Evolutionary conservation across 2,113 vertebrate species (phyloP).

Genomic region (Oceanodroma tethys): DNA sequence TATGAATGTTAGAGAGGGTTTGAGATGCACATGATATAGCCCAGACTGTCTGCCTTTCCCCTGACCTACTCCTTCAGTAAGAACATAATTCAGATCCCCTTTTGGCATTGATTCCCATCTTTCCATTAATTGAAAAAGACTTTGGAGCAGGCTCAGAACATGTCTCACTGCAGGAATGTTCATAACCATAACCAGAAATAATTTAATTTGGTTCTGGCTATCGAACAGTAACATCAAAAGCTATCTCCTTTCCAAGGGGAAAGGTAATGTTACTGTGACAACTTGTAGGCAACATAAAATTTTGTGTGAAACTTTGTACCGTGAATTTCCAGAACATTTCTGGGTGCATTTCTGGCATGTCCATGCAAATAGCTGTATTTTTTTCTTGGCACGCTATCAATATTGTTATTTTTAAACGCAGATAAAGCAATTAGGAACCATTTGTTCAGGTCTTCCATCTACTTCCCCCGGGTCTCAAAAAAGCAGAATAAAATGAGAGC

Average conservation of each 20-base stretch:
- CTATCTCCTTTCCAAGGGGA: neutral
- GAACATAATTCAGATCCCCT: slow-evolving; percentile 27
- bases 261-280: slow-evolving; percentile 13
- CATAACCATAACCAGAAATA: slow-evolving; percentile 50
- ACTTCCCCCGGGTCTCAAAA: accelerated
- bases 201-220: slow-evolving; percentile 45
- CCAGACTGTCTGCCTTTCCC: slow-evolving; percentile 30
- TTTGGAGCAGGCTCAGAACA: slow-evolving; percentile 41
- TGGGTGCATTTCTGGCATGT: neutral
- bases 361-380: neutral
- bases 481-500: neutral
- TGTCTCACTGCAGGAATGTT: slow-evolving; percentile 36
- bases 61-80: neutral
- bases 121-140: slow-evolving; percentile 45
- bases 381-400: neutral
- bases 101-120: slow-evolving; percentile 1
- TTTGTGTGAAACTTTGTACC: neutral
- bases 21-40: neutral
- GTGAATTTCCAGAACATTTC: neutral
- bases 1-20: neutral
- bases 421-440: neutral
- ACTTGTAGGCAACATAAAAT: neutral
- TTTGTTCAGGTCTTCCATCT: neutral
- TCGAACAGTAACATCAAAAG: slow-evolving; percentile 2
- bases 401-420: neutral